Evolutionary conservation across 1,140 invertebrate genomes (phyloP).

Genomic region (Bicyclus anynana): DNA sequence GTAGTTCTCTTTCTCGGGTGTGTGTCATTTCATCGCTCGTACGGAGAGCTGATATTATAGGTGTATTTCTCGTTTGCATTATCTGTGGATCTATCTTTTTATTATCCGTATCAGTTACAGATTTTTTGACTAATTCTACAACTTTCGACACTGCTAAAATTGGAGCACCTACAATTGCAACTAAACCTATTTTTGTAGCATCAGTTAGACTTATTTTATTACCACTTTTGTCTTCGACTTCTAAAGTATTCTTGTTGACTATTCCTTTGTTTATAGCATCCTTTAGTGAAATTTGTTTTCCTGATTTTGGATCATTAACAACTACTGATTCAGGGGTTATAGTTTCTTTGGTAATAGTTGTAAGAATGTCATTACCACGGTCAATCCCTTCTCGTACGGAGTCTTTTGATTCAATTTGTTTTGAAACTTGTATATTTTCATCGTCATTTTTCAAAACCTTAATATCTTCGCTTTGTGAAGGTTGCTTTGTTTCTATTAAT

Average conservation of each 20-base stretch:
- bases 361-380: conserved; percentile 80
- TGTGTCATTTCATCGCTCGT: background rate
- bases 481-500: background rate
- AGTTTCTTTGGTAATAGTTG: conserved; percentile 82
- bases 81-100: background rate
- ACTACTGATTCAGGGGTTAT: conserved; percentile 82
- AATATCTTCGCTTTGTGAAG: background rate
- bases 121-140: conserved; percentile 60
- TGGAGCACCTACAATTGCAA: conserved; percentile 84
- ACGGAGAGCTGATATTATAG: background rate
- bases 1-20: background rate
- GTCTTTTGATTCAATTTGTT: background rate
- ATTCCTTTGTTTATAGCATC: conserved; percentile 88
- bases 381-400: conserved; percentile 28
- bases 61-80: background rate
- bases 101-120: conserved; percentile 65
- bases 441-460: background rate
- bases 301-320: conserved; percentile 86
- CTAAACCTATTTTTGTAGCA: conserved; percentile 85
- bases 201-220: conserved; percentile 83
- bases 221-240: conserved; percentile 81
- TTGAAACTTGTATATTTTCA: background rate
- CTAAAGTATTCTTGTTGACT: conserved; percentile 84
- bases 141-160: conserved; percentile 81
- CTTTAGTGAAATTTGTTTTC: conserved; percentile 83